Base-by-base conservation (phyloP, 2,888 invertebrate genomes). In the Lepas anatifera region DNA sequence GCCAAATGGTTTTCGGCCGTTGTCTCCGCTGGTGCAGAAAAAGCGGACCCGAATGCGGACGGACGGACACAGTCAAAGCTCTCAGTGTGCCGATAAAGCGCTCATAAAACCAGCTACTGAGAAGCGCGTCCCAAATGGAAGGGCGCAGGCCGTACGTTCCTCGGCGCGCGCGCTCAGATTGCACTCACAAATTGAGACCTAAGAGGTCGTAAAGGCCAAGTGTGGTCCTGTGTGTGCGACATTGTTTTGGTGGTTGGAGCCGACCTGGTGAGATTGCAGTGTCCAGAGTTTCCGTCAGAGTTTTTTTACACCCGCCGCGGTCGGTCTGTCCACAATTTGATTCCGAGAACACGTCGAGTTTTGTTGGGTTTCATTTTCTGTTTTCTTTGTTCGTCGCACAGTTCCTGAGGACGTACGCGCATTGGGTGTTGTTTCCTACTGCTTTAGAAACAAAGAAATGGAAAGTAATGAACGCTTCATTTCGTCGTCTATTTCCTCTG, bases 311-410 rank as follows among this genome's bases (percentile, higher is more conserved):
- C n/a, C n/a, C 29, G 50, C 58, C 22, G 25, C 22, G 32, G 22
- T 7, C 58, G 58, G 32, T 29, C 22, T 35, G 22, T 58, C 35
- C 22, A 35, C 18, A 58, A 58, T 58, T 58, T 58, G 35, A 58
- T 58, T 58, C 58, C 32, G 22, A 18, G 8, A 3, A 18, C 7
- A 35, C 58, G 58, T 3, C 58, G 58, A 58, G 58, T 58, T 58
- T 22, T 58, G 58, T 32, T 58, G 58, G 29, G 32, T 58, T 58
- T 35, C 58, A 58, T 58, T 58, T 29, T 58, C 22, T 58, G 32
- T 58, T 58, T 58, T 58, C 58, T 58, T 58, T 58, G 58, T 58
- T 32, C 35, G 32, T 58, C 32, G 58, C 58, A 35, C 58, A 11
- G 35, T 58, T 58, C 58, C 58, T 13, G n/a, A n/a, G n/a, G n/a